Base-by-base conservation (phyloP, 2,113 vertebrate species). In the Pongo pygmaeus region DNA sequence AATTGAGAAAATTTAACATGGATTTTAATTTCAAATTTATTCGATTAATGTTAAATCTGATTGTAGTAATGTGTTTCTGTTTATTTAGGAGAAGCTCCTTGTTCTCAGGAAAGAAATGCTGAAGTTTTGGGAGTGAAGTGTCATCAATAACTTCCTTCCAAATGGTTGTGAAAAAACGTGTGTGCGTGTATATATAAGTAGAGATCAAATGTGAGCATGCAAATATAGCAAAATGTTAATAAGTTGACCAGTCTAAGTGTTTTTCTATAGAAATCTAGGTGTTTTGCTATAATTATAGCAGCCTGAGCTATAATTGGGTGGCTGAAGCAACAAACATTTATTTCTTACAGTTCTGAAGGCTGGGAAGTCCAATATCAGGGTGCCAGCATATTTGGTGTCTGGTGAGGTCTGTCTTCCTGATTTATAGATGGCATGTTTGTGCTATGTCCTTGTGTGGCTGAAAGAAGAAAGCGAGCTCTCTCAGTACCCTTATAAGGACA, bases 81-180 rank as follows among this genome's bases (percentile, higher is more conserved):
- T 93, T 55, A 32, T 86, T 9, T 46, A 52, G 0, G 17, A 84
- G 61, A 55, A 95, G n/a, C 27, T 75, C 50, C 40, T 80, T 69
- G 2, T 89, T 79, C 46, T 93, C 90, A 59, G 50, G 57, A 89
- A 78, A 79, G 48, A 59, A 14, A 7, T 40, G 43, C 23, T 61
- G 27, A 93, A 80, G 77, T 83, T 90, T 79, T 90, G 1, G 11
- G 50, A 25, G 20, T 89, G n/a, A 88, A 88, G 2, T 84, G 11
- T 85, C 77, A 78, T 79, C 27, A 69, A 27, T 25, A 85, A 79
- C 40, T 94, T 97, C 18, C 30, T 85, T 93, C 94, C 46, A 89
- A 13, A 59, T 52, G 30, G 14, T 84, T 93, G 25, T 55, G 8
- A 30, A 40, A 48, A 94, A 92, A 38, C 18, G 6, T 86, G 40